A percentile compares a stretch with the other conserved stretches of the same genome.
These are phyloP conservation scores for Coleophora flavipennella DNA, from an alignment of 2,888 invertebrate genomes.

Conservation along the genomic window DNA sequence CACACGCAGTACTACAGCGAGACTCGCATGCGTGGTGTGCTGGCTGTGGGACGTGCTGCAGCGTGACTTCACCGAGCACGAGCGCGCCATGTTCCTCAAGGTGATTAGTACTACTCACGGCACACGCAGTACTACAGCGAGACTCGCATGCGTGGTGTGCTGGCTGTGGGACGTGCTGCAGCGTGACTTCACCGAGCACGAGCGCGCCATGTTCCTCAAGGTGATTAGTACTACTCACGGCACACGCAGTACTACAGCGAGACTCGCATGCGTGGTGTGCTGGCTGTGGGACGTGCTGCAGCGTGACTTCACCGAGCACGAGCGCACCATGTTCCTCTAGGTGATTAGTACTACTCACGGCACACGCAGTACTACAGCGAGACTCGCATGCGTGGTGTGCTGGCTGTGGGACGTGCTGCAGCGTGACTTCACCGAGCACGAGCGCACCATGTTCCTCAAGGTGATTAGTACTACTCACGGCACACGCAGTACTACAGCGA, in stretches of 20 bases:
- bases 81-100: constrained; percentile 89
- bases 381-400: constrained; percentile 96
- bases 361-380: neutral
- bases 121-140: neutral
- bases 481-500: too few species aligned
- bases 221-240: constrained; percentile 57
- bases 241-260: constrained; percentile 99
- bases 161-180: constrained; percentile 99
- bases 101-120: neutral
- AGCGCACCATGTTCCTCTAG: constrained; percentile 95
- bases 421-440: constrained; percentile 93
- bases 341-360: constrained; percentile 37
- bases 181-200: constrained; percentile 93
- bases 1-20: constrained; percentile 99
- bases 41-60: constrained; percentile 99
- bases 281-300: constrained; percentile 99
- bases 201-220: constrained; percentile 95
- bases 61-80: constrained; percentile 93
- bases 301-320: constrained; percentile 93
- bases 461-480: constrained; percentile 28
- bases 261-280: constrained; percentile 97
- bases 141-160: constrained; percentile 96
- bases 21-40: constrained; percentile 96
- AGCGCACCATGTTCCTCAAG: constrained; percentile 95
- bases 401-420: constrained; percentile 99